Evolutionary conservation across 2,113 vertebrate species (phyloP).

Genomic region (Procavia capensis): DNA sequence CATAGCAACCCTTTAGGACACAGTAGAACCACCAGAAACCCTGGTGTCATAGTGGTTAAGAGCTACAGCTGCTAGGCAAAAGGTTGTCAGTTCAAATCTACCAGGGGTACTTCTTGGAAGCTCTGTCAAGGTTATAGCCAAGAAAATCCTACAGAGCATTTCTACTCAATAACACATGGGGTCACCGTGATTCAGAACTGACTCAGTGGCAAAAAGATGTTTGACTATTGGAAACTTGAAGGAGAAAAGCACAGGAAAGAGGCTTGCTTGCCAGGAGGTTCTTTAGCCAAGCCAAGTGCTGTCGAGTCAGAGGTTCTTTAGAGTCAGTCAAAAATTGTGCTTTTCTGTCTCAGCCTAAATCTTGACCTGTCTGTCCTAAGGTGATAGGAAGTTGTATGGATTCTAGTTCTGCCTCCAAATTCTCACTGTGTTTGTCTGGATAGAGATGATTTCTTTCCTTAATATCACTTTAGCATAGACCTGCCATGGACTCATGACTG

Average conservation of each 20-base stretch:
- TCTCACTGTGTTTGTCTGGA: background rate
- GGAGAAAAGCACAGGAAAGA: background rate
- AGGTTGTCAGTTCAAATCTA: too few relatives aligned
- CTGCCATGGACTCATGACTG: background rate
- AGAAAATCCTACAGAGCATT: too few relatives aligned
- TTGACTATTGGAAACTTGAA: background rate
- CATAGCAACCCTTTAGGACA: too few relatives aligned
- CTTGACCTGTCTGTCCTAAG: background rate
- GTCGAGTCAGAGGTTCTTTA: conserved; percentile 5
- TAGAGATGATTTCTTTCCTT: background rate
- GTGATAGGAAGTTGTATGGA: background rate
- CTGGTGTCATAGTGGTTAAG: too few relatives aligned
- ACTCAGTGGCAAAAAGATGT: too few relatives aligned
- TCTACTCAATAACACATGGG: too few relatives aligned
- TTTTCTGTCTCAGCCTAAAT: background rate
- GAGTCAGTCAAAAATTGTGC: background rate
- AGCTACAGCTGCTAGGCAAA: too few relatives aligned
- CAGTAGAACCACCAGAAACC: too few relatives aligned
- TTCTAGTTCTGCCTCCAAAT: background rate
- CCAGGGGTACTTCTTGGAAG: too few relatives aligned
- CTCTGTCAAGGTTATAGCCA: too few relatives aligned
- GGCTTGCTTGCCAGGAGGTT: background rate
- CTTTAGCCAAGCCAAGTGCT: too few relatives aligned
- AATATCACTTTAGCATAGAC: background rate
- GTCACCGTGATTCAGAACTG: too few relatives aligned